Evolutionary conservation across 2,888 invertebrate species (phyloP).

Genomic region (Dendrolimus pini): DNA sequence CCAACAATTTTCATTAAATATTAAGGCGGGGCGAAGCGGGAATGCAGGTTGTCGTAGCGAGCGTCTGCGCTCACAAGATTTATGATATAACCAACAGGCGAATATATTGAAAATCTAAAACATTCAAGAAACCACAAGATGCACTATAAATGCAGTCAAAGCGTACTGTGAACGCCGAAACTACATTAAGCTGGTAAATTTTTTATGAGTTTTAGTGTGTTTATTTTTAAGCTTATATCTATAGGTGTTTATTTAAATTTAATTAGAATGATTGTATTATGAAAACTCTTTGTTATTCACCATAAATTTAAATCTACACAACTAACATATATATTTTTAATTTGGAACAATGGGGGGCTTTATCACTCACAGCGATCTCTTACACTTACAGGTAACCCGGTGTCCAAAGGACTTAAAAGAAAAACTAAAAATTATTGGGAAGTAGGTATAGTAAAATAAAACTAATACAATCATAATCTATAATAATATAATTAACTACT

Average conservation of each 20-base stretch:
- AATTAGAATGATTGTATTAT: not conserved
- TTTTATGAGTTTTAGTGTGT: no score
- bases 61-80: constrained; percentile 53
- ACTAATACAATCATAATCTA: no score
- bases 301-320: not conserved
- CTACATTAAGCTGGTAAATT: no score
- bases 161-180: constrained; percentile 6
- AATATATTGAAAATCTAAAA: constrained; percentile 65
- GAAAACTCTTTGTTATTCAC: not conserved
- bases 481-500: no score
- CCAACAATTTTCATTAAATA: constrained; percentile 67
- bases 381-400: no score
- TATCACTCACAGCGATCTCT: not conserved
- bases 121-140: constrained; percentile 54
- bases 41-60: constrained; percentile 61
- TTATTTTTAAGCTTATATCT: no score
- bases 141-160: constrained; percentile 44
- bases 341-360: not conserved
- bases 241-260: no score
- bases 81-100: constrained; percentile 68
- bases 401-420: no score
- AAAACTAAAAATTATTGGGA: no score
- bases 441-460: no score
- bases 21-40: constrained; percentile 45
- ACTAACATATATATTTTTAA: no score